These are phyloP conservation scores for Xiphorhynchus erythropygius DNA, from an alignment of 2,797 vertebrate species.

Conservation along the genomic window DNA sequence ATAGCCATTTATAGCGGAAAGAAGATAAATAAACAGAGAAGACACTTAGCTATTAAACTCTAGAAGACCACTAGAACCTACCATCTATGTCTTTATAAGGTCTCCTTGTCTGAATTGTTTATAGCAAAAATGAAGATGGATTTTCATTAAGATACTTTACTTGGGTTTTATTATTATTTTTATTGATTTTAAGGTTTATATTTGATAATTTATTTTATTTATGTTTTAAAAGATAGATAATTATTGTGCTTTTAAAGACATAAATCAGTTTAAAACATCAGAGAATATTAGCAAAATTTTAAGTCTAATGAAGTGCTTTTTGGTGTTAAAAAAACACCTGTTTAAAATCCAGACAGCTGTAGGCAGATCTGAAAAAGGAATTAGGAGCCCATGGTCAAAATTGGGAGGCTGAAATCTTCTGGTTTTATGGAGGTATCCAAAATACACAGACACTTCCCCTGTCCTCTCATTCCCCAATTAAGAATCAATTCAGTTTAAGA, in stretches of 20 bases:
- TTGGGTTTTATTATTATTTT: background rate
- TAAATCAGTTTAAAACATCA: background rate
- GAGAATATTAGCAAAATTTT: background rate
- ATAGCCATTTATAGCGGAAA: background rate
- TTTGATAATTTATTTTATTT: background rate
- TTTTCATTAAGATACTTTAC: background rate
- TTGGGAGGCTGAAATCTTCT: background rate
- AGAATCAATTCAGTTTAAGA: background rate
- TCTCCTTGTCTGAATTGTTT: background rate
- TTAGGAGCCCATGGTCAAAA: background rate
- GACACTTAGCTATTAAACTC: background rate
- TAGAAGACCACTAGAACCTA: background rate
- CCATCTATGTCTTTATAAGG: background rate
- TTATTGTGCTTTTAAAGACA: background rate
- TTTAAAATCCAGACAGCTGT: background rate
- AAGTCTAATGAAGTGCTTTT: background rate
- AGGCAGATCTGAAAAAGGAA: background rate
- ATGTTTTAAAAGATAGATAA: background rate
- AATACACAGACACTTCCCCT: rapidly evolving
- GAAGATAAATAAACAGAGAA: background rate
- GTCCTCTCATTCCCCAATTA: rapidly evolving
- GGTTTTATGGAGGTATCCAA: background rate
- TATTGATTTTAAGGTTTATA: background rate
- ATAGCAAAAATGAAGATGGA: background rate
- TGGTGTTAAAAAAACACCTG: background rate